Conservation (phyloP, 1,140 invertebrate genomes). For the Paramacrobiotus metropolitanus region DNA sequence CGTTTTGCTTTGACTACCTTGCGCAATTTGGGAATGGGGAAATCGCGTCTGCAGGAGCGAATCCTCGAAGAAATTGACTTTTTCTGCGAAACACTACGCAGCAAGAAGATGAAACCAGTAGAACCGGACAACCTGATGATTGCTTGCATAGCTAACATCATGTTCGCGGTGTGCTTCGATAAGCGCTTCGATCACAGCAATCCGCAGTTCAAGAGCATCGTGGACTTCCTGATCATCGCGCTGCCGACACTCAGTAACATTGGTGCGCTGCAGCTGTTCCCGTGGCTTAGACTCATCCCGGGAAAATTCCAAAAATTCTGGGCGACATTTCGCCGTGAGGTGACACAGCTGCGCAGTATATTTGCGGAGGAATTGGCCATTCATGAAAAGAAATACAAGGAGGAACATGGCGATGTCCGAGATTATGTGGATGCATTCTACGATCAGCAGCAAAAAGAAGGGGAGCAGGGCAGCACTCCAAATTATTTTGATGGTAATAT, state of each 20-base stretch:
- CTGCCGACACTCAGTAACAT: constrained; percentile 8
- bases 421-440: background rate
- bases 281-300: background rate
- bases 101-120: constrained; percentile 15
- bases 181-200: constrained; percentile 38
- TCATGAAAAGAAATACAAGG: background rate
- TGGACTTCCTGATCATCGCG: constrained; percentile 4
- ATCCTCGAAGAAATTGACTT: constrained; percentile 15
- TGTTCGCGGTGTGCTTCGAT: constrained; percentile 51
- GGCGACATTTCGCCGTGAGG: constrained; percentile 48
- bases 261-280: constrained; percentile 4
- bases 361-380: constrained; percentile 4
- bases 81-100: constrained; percentile 11
- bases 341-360: constrained; percentile 30
- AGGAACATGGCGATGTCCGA: background rate
- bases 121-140: constrained; percentile 30
- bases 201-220: constrained; percentile 42
- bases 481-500: background rate
- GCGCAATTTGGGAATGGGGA: constrained; percentile 18
- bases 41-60: constrained; percentile 15
- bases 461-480: background rate
- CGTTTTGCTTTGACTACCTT: constrained; percentile 16
- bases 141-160: constrained; percentile 46
- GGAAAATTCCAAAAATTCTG: constrained; percentile 5
- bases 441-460: background rate